Base-by-base conservation (phyloP, 1,140 invertebrate species). In the Zaprionus nigranus region DNA sequence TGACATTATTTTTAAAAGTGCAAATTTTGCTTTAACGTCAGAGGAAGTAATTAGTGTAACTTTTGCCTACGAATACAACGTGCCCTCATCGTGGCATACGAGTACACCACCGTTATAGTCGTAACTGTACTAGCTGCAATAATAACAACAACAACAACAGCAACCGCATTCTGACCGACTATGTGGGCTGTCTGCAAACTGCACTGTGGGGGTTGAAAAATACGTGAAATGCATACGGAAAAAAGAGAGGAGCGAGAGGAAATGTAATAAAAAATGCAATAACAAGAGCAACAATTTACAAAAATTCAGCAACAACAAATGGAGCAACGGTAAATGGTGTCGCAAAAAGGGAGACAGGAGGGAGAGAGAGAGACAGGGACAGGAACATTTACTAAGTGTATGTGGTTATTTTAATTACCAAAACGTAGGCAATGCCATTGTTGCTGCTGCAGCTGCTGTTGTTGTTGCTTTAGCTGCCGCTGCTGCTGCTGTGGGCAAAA, bases 11-110 rank as follows among this genome's bases (percentile, higher is more conserved):
- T 92, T 91, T 90, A 92, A 92, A 88, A 92, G 91, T 92, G 91
- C 90, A 92, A 92, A 92, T 92, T 92, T 92, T 81, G 85, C 91
- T 92, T 92, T 92, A 92, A 92, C 90, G 90, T 92, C 84, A 88
- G 88, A 91, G 88, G 82, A 90, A 90, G 86, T 91, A 90, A 91
- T 91, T 91, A 91, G 87, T 87, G 82, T 82, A 80, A 91, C 78
- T 91, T 86, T 91, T 90, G 81, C 83, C 87, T 83, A 83, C 77
- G 88, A 88, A 87, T 84, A 83, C 78, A 78, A 83, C 81, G 74
- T 81, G 83, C 75, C 75, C 73, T n/a, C 65, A 82, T 81, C 36
- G 68, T 30, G n/a, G 15, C 40, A 17, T 46, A 17, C n/a, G n/a
- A n/a, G n/a, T n/a, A n/a, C 43, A 75, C 5, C 26, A 53, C 46